Evolutionary conservation across 1,140 invertebrate species (phyloP).

Genomic region (Luehdorfia chinensis): DNA sequence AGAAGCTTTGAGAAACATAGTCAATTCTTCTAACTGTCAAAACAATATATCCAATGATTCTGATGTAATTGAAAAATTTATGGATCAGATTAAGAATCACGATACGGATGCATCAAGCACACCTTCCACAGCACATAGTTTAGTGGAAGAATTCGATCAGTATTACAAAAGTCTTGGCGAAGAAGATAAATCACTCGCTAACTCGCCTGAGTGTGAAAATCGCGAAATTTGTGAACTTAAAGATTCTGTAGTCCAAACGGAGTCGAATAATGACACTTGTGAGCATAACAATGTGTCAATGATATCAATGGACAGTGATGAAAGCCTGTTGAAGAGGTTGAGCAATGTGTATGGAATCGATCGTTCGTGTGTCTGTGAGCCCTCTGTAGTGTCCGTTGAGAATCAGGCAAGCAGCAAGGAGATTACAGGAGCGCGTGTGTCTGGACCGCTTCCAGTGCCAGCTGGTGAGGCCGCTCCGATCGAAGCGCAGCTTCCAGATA

Average conservation of each 20-base stretch:
- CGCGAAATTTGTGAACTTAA: constrained; percentile 17
- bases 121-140: constrained; percentile 57
- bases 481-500: constrained; percentile 18
- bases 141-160: constrained; percentile 63
- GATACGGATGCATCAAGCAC: constrained; percentile 42
- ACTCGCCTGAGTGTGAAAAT: constrained; percentile 17
- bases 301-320: constrained; percentile 10
- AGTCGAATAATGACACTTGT: background rate
- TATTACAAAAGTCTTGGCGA: constrained; percentile 52
- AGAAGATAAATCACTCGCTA: constrained; percentile 27
- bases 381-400: constrained; percentile 20
- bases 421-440: constrained; percentile 22
- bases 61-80: constrained; percentile 43
- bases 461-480: constrained; percentile 35
- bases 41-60: constrained; percentile 29
- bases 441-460: constrained; percentile 54
- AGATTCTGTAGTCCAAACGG: constrained; percentile 20
- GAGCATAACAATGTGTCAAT: background rate
- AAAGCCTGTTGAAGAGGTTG: constrained; percentile 15
- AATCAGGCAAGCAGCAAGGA: constrained; percentile 24
- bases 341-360: constrained; percentile 15
- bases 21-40: constrained; percentile 41
- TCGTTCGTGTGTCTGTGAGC: constrained; percentile 25
- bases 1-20: constrained; percentile 57
- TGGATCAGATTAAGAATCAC: constrained; percentile 52